Evolutionary conservation across 2,113 vertebrate genomes (phyloP).

Genomic region (Crotalus tigris): DNA sequence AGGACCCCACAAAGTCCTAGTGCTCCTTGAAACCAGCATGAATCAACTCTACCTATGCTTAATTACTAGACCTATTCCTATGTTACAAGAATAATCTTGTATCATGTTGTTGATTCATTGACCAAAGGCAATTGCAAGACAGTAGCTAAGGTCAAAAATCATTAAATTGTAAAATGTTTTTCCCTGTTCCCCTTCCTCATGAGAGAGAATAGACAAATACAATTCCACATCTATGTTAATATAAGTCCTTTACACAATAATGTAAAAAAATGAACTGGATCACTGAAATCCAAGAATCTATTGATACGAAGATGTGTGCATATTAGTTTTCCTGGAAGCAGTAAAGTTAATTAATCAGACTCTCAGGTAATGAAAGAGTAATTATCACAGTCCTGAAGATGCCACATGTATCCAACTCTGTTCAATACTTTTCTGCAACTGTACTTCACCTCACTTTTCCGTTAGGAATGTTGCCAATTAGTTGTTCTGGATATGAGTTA

Average conservation of each 20-base stretch:
- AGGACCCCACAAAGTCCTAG: background rate
- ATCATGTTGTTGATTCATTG: background rate
- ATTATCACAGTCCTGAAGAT: constrained; percentile 4
- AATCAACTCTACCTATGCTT: background rate
- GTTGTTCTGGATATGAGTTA: background rate
- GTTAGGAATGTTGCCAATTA: background rate
- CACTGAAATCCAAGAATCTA: background rate
- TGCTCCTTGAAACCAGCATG: background rate
- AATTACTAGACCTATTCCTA: background rate
- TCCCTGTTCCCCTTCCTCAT: background rate
- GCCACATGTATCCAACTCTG: background rate
- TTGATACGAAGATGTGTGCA: background rate
- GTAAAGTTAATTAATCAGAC: constrained; percentile 38
- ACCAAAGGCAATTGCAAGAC: background rate
- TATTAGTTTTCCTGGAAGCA: constrained; percentile 4
- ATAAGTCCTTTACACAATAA: background rate
- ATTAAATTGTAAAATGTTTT: background rate
- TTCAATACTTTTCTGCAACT: background rate
- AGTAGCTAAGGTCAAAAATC: background rate
- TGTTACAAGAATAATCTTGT: background rate
- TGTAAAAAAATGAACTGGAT: background rate
- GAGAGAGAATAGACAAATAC: background rate
- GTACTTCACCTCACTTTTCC: background rate
- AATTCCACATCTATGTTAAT: background rate
- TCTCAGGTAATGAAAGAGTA: constrained; percentile 28